Evolutionary conservation across 30 jellyfish, hydroid and myxozoan genomes (phyloP).

Genomic region (Aurelia aurita complex sp. Pacific): DNA sequence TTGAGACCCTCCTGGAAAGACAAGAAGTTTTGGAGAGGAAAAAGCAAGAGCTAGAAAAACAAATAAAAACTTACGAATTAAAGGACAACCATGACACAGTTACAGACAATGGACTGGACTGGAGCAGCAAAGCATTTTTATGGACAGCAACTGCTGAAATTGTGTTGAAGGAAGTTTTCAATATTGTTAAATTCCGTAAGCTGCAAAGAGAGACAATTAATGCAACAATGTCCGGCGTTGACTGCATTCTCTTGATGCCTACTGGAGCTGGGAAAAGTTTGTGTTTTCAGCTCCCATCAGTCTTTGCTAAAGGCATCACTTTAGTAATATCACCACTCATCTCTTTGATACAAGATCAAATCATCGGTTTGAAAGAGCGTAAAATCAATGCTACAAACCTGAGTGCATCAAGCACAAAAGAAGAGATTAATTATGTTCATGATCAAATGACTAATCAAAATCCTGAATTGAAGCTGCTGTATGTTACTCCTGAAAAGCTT

Average conservation of each 20-base stretch:
- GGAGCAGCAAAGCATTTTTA: slow-evolving; percentile 64
- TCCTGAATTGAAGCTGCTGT: slow-evolving; percentile 61
- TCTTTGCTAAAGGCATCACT: slow-evolving; percentile 57
- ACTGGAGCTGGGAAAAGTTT: slow-evolving; percentile 96
- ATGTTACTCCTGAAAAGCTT: slow-evolving; percentile 90
- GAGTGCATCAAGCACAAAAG: slow-evolving; percentile 61
- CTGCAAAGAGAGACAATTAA: slow-evolving; percentile 83
- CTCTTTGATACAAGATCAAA: slow-evolving; percentile 89
- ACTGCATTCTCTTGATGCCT: slow-evolving; percentile 88
- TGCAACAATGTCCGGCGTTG: slow-evolving; percentile 78
- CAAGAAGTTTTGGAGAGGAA: slow-evolving; percentile 38
- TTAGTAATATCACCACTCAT: slow-evolving; percentile 85
- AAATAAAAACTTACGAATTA: not conserved
- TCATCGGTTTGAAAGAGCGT: slow-evolving; percentile 40
- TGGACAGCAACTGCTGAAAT: slow-evolving; percentile 65
- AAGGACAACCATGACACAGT: not conserved
- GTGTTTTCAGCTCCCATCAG: slow-evolving; percentile 93
- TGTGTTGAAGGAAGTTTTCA: slow-evolving; percentile 35
- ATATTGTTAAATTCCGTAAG: slow-evolving; percentile 51
- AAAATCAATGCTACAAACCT: slow-evolving; percentile 63
- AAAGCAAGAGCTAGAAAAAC: slow-evolving; percentile 17
- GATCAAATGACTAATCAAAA: slow-evolving; percentile 54
- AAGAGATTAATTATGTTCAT: slow-evolving; percentile 39
- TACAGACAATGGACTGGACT: slow-evolving; percentile 36
- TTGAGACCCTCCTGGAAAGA: slow-evolving; percentile 33